Evolutionary conservation across 2,888 invertebrate species (phyloP), one percentile per base, ranked within the genome.

Genomic region (Terebella lapidaria): DNA sequence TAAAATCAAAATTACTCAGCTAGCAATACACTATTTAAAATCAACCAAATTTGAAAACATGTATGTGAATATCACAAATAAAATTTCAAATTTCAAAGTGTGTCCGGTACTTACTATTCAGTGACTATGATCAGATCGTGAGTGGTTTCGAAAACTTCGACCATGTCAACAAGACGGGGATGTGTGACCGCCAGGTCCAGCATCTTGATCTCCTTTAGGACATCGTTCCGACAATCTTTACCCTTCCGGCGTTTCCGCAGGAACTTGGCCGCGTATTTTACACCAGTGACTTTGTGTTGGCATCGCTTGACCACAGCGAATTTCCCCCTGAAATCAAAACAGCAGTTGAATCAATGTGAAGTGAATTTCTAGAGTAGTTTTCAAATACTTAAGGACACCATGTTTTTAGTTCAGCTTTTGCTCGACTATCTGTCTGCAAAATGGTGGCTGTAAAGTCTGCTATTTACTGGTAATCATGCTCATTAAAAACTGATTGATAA

Each of bases 211-310:
- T 96, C 96, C 82, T 95, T 93, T 70, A 92, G 86, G 73, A 94
- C 91, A 82, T 94, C 93, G 70, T 90, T 69, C 18, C 92, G 89
- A 71, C 92, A 89, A 80, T 94, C 88, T 63, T 81, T 81, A 4
- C 84, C 84, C 66, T 83, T 81, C 73, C 94, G 85, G 79, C 94
- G 90, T 82, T 92, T 89, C 70, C 94, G 89, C 56, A 84, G 83
- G 82, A 92, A 93, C 84, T 96, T 96, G 67, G 95, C 95, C n/a
- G 95, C 96, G 83, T 91, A 94, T 78, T 90, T 90, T 75, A 89
- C 87, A 62, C 91, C 91, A 58, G 90, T 90, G 72, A 88, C 86
- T 81, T 89, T 87, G 84, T 94, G 91, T 30, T 89, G 86, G 78
- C 93, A 92, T 81, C 92, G 88, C 77, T 91, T 89, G 68, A 96